These are phyloP conservation scores for Leucophenga montana DNA, from an alignment of 2,888 invertebrate genomes.

Conservation along the genomic window DNA sequence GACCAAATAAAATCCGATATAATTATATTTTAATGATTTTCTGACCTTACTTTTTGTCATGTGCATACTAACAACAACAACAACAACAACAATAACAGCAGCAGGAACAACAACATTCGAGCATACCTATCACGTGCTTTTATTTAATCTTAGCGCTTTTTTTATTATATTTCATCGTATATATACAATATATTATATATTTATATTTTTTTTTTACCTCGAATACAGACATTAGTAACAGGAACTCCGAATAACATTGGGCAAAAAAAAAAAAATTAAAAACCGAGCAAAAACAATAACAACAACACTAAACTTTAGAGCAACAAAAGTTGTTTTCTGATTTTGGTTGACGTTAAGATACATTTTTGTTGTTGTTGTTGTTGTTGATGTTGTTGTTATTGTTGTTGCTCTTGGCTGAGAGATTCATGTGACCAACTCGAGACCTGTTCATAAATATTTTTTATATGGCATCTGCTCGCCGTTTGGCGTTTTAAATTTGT, in stretches of 20 bases:
- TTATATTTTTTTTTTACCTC: not conserved
- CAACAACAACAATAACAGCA: slow-evolving; percentile 4
- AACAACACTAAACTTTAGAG: not conserved
- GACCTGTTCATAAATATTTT: slow-evolving; percentile 27
- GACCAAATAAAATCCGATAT: not conserved
- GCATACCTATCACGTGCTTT: slow-evolving; percentile 24
- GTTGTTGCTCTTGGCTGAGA: slow-evolving; percentile 31
- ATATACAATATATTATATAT: no score
- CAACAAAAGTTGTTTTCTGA: slow-evolving; percentile 13
- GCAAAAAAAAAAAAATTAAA: slow-evolving; percentile 6
- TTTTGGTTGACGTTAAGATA: no score
- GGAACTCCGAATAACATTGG: slow-evolving; percentile 16
- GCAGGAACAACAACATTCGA: not conserved
- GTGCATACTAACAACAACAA: not conserved
- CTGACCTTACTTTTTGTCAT: slow-evolving; percentile 1
- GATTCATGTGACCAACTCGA: slow-evolving; percentile 53
- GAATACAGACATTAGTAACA: slow-evolving; percentile 19
- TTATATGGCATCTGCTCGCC: not conserved
- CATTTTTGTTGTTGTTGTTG: not conserved
- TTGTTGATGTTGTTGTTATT: slow-evolving; percentile 31
- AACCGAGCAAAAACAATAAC: not conserved
- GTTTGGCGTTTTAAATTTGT: not conserved
- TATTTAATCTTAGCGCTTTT: not conserved
- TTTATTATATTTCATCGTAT: no score
- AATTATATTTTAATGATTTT: slow-evolving; percentile 1